phyloP scores from a whole-genome alignment of 2,888 invertebrate species.

The Trilocha varians region DNA sequence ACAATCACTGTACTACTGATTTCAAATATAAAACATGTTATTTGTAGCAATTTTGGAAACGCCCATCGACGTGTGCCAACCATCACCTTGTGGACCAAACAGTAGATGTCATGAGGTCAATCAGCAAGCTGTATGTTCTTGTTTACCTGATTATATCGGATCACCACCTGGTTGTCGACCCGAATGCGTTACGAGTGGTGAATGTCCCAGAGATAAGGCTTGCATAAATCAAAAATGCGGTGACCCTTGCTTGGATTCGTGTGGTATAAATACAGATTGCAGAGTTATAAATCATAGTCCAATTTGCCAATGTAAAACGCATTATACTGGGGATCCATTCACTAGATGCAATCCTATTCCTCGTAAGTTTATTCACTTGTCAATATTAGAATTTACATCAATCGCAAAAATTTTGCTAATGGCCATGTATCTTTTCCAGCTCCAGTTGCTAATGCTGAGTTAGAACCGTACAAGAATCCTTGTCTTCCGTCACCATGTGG shows the following conservation, averaged over 20 bases:
- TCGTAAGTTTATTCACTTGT: slow-evolving; percentile 45
- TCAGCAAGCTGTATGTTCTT: slow-evolving; percentile 83
- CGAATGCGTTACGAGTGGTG: slow-evolving; percentile 83
- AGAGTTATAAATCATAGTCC: slow-evolving; percentile 85
- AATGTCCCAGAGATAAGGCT: slow-evolving; percentile 81
- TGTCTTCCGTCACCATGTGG: slow-evolving; percentile 80
- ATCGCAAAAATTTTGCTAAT: background rate
- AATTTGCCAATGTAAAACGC: slow-evolving; percentile 79
- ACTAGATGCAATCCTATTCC: slow-evolving; percentile 70
- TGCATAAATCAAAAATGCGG: slow-evolving; percentile 84
- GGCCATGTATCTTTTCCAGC: slow-evolving; percentile 34
- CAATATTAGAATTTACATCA: background rate
- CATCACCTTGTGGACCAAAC: slow-evolving; percentile 84
- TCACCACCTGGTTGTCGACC: slow-evolving; percentile 83
- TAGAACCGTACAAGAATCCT: slow-evolving; percentile 66
- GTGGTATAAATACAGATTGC: slow-evolving; percentile 80
- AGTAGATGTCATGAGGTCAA: slow-evolving; percentile 82
- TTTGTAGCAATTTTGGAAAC: slow-evolving; percentile 35
- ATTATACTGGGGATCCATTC: slow-evolving; percentile 80
- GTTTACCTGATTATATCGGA: slow-evolving; percentile 79
- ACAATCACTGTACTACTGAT: background rate
- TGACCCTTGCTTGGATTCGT: slow-evolving; percentile 82
- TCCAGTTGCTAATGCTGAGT: slow-evolving; percentile 54
- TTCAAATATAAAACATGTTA: background rate
- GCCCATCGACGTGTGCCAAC: slow-evolving; percentile 74